Base-by-base conservation (phyloP, 1,140 invertebrate genomes). In the Lepidurus apus region DNA sequence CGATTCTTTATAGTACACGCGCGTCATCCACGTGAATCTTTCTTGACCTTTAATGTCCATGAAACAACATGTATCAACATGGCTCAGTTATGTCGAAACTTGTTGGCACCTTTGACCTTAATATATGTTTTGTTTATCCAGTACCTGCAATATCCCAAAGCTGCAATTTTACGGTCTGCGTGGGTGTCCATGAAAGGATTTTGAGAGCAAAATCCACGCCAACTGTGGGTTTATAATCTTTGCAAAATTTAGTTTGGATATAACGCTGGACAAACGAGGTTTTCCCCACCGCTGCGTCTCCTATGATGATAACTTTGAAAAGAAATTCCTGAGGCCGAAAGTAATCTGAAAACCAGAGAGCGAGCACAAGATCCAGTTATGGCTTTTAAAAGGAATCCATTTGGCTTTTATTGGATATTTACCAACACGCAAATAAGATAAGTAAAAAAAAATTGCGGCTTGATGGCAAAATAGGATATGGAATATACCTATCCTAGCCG, bases 1-100 rank as follows among this genome's bases (percentile, higher is more conserved):
- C 13, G 89, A 87, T 82, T 90, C 89, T 84, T 89, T 89, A 80
- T 89, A 90, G 82, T 90, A 90, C 1, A 90, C 89, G 79, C 89
- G 82, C 4, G 89, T 90, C 89, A 90, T 89, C 84, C 88, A 89
- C 4, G 88, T 89, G 81, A 89, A 90, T 78, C 89, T 83, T 81
- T 90, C 89, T 84, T 90, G 89, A 75, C 89, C 89, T 86, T 80
- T 10, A 82, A 82, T 80, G 74, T 21, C 44, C 75, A 78, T 17
- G 80, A 24, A 17, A 78, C 13, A 43, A n/a, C 11, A 74, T 13
- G 7, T 7, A 79, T 42, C 4, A 45, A 78, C 79, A 10, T 7
- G 77, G 26, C 1, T 43, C 24, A 9, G 7, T 13, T 65, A 21
- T 21, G 17, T 17, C 45, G 45, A 34, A 34, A 34, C 34, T 34